A percentile compares a stretch with the other conserved stretches of the same genome.
phyloP scores from a whole-genome alignment of 2,113 vertebrate genomes.

The Catharus minimus region DNA sequence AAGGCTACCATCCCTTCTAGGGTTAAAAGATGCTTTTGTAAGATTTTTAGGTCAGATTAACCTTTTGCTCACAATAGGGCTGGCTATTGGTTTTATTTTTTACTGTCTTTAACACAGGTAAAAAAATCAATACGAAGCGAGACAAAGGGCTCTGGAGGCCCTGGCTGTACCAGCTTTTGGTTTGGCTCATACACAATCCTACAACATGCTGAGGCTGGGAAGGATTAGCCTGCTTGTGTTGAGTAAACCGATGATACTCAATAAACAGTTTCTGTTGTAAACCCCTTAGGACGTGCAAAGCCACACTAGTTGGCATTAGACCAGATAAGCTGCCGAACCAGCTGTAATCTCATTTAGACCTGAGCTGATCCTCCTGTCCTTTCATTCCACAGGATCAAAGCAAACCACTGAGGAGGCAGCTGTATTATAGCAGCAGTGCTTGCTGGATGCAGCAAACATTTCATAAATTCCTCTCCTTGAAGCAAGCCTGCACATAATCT shows the following conservation, averaged over 20 bases:
- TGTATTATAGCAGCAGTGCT: constrained; percentile 76
- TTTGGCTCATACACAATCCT: constrained; percentile 77
- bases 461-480: constrained; percentile 86
- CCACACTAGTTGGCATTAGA: constrained; percentile 97
- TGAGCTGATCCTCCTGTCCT: constrained; percentile 97
- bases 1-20: constrained; percentile 63
- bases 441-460: constrained; percentile 78
- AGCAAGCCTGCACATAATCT: constrained; percentile 97
- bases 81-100: constrained; percentile 75
- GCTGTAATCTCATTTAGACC: constrained; percentile 99
- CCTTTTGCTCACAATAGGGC: constrained; percentile 76
- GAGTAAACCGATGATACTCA: constrained; percentile 86
- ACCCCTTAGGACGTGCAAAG: constrained; percentile 87
- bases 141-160: constrained; percentile 78
- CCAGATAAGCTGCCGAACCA: constrained; percentile 98
- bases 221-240: constrained; percentile 85
- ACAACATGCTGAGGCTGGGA: constrained; percentile 80
- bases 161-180: constrained; percentile 73
- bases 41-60: constrained; percentile 82
- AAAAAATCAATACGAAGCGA: constrained; percentile 76
- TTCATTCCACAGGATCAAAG: constrained; percentile 89
- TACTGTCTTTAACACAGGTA: constrained; percentile 76
- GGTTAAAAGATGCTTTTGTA: constrained; percentile 80
- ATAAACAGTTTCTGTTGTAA: constrained; percentile 89
- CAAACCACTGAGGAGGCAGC: constrained; percentile 83